phyloP scores from a whole-genome alignment of 1,140 invertebrate species.

The Eciton burchellii region DNA sequence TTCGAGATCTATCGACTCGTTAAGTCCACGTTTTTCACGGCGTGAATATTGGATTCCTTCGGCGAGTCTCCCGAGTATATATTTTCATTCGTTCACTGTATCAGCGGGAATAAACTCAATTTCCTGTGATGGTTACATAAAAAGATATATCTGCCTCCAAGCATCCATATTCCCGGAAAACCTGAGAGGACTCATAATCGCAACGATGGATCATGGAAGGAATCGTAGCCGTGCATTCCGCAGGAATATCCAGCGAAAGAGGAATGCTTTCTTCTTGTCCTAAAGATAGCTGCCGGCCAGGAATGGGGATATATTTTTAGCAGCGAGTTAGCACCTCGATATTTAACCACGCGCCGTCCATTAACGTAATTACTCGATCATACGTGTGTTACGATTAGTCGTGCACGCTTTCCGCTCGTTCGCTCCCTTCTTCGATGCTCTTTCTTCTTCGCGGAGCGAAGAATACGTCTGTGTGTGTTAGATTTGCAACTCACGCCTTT shows the following conservation, averaged over 20 bases:
- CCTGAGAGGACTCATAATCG: slow-evolving; percentile 32
- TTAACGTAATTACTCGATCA: slow-evolving; percentile 45
- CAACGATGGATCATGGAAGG: background rate
- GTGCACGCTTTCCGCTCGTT: background rate
- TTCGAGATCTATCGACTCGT: background rate
- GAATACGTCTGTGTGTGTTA: background rate
- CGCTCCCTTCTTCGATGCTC: background rate
- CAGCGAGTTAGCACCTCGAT: slow-evolving; percentile 38
- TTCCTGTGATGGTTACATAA: background rate
- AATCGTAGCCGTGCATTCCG: slow-evolving; percentile 45
- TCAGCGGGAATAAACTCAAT: background rate
- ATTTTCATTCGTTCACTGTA: background rate
- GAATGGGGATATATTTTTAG: slow-evolving; percentile 69
- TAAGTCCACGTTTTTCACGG: background rate
- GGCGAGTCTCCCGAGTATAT: background rate
- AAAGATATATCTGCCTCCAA: background rate
- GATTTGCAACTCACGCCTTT: background rate
- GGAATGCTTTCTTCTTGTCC: slow-evolving; percentile 45
- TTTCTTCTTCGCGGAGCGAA: background rate
- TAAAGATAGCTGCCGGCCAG: slow-evolving; percentile 49
- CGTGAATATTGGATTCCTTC: background rate
- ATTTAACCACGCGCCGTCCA: slow-evolving; percentile 25
- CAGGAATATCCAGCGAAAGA: slow-evolving; percentile 34
- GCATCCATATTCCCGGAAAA: background rate
- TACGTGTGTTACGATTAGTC: slow-evolving; percentile 20